These are phyloP conservation scores for Drosophila miranda DNA, from an alignment of 1,140 invertebrate species.

Conservation along the genomic window DNA sequence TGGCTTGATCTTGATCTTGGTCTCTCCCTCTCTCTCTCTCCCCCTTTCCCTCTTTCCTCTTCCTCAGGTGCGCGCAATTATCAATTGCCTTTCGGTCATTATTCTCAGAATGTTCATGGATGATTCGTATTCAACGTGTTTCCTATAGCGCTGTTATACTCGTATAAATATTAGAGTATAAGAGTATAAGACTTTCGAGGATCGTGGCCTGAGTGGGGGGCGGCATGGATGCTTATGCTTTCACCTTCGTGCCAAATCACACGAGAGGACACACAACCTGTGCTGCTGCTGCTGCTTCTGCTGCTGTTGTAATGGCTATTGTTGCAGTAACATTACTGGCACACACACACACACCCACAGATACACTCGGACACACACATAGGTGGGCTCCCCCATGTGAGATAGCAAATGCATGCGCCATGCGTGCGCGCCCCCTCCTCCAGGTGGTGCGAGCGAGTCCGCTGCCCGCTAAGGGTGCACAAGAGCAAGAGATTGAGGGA, in stretches of 20 bases:
- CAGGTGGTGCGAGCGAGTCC: slow-evolving; percentile 47
- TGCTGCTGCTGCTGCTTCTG: slow-evolving; percentile 18
- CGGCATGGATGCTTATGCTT: not conserved
- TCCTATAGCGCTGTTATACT: slow-evolving; percentile 15
- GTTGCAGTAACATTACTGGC: slow-evolving; percentile 78
- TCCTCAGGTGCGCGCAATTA: slow-evolving; percentile 74
- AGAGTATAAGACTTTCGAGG: slow-evolving; percentile 50
- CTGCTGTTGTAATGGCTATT: slow-evolving; percentile 64
- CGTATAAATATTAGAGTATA: slow-evolving; percentile 9
- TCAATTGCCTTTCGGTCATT: slow-evolving; percentile 56
- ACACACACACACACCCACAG: slow-evolving; percentile 40
- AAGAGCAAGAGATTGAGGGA: slow-evolving; percentile 44
- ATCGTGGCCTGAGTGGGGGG: slow-evolving; percentile 23
- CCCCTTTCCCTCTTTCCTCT: slow-evolving; percentile 2
- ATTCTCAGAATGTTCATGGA: slow-evolving; percentile 17
- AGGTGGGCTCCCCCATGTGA: slow-evolving; percentile 45
- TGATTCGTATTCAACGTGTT: slow-evolving; percentile 22
- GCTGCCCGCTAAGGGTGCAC: slow-evolving; percentile 34
- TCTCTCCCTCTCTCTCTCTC: slow-evolving; percentile 15
- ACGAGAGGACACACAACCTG: slow-evolving; percentile 31
- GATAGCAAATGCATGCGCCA: slow-evolving; percentile 78
- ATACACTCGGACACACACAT: slow-evolving; percentile 15
- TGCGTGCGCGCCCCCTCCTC: slow-evolving; percentile 58
- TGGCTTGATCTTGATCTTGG: slow-evolving; percentile 15
- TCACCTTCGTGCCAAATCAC: slow-evolving; percentile 31